Percentiles rank a stretch among this genome's conserved stretches.
These are phyloP conservation scores for Lutjanus campechanus DNA, from an alignment of 2,797 vertebrate species.

Conservation along the genomic window DNA sequence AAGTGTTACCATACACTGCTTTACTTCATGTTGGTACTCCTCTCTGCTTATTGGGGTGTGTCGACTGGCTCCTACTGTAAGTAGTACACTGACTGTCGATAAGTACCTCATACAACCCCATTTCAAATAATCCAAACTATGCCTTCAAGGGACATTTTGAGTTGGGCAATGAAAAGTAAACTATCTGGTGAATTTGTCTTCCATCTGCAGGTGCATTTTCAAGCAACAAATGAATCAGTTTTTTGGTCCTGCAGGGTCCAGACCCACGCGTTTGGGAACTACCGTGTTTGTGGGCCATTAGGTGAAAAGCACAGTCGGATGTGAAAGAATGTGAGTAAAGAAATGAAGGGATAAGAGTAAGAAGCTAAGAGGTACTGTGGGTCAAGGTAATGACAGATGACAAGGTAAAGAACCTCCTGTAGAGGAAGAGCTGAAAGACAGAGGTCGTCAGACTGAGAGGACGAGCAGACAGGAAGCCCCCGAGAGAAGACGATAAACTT, in stretches of 20 bases:
- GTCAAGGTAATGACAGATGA: constrained; percentile 24
- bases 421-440: constrained; percentile 36
- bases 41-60: no score
- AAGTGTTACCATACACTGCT: no score
- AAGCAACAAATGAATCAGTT: neutral
- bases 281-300: neutral
- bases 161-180: neutral
- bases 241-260: neutral
- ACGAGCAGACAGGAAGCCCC: constrained; percentile 1
- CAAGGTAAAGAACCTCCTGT: constrained; percentile 34
- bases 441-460: constrained; percentile 15
- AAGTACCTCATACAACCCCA: no score
- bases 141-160: neutral
- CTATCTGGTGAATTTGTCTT: neutral
- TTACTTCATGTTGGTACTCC: no score
- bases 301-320: neutral
- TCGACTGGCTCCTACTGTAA: no score
- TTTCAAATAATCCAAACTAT: no score
- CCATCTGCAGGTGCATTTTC: neutral
- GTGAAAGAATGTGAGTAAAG: neutral
- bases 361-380: neutral
- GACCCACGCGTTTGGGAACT: neutral
- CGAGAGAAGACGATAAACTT: constrained; percentile 33
- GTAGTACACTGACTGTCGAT: no score
- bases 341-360: constrained; percentile 17